phyloP scores from a whole-genome alignment of 2,113 vertebrate species.

The Oreotrochilus melanogaster region DNA sequence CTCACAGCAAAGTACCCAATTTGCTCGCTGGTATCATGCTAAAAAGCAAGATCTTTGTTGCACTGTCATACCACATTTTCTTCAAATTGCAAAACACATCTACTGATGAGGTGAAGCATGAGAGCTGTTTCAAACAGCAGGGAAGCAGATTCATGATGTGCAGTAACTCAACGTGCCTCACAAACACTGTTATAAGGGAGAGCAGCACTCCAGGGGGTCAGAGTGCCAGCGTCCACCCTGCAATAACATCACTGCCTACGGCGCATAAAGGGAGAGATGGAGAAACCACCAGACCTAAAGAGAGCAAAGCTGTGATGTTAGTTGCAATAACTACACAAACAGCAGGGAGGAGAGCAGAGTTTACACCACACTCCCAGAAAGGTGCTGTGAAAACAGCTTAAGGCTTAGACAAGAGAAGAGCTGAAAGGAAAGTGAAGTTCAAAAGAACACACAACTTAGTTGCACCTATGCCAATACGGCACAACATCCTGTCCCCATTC shows the following conservation, averaged over 20 bases:
- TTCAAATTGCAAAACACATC: neutral
- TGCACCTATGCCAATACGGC: constrained; percentile 50
- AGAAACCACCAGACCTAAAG: neutral
- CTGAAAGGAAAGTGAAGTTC: constrained; percentile 29
- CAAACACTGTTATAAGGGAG: neutral
- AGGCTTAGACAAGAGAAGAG: neutral
- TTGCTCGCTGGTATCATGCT: neutral
- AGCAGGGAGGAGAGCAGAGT: constrained; percentile 10
- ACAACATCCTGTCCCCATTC: constrained; percentile 52
- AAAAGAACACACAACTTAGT: neutral
- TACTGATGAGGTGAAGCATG: neutral
- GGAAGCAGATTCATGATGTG: neutral
- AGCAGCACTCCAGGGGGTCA: neutral
- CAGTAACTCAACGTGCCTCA: neutral
- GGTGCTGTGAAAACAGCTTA: accelerated
- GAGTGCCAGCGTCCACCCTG: neutral
- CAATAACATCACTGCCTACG: neutral
- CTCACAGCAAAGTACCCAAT: neutral
- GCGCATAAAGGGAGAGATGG: accelerated
- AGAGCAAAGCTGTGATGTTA: constrained; percentile 17
- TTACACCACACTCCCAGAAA: neutral
- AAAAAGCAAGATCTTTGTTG: neutral
- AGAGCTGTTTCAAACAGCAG: neutral
- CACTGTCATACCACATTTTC: neutral
- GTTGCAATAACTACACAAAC: constrained; percentile 7